These are phyloP conservation scores for Tholera decimalis DNA, from an alignment of 2,888 invertebrate species.

Conservation along the genomic window DNA sequence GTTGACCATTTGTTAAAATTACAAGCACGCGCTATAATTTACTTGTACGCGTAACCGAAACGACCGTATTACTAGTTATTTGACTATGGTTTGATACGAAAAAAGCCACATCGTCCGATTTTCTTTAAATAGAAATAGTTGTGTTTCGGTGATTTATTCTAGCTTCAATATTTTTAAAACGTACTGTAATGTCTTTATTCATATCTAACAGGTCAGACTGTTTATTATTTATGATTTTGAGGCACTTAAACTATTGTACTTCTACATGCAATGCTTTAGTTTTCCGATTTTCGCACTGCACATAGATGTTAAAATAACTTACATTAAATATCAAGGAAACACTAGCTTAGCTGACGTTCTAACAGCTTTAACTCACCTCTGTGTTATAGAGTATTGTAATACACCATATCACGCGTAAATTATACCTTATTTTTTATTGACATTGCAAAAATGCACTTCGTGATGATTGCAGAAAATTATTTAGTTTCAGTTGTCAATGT, in stretches of 20 bases:
- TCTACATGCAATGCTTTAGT: not conserved
- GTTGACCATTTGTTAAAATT: not conserved
- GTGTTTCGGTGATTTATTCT: not conserved
- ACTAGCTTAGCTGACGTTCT: not conserved
- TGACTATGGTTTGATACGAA: slow-evolving; percentile 6
- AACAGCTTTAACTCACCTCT: slow-evolving; percentile 1
- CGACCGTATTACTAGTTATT: not conserved
- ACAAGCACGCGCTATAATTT: no score
- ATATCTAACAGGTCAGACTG: not conserved
- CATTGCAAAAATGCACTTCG: slow-evolving; percentile 26
- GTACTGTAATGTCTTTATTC: not conserved
- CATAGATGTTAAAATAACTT: not conserved
- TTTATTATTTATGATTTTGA: not conserved
- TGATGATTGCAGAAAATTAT: slow-evolving; percentile 9
- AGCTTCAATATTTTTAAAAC: not conserved
- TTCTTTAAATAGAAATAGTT: not conserved
- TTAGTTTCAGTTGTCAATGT: not conserved
- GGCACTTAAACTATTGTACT: not conserved
- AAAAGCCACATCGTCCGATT: slow-evolving; percentile 1
- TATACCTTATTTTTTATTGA: slow-evolving; percentile 11
- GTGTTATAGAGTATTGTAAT: not conserved
- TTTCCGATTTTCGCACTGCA: not conserved
- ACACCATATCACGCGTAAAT: not conserved
- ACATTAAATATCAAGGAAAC: not conserved
- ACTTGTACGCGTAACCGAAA: no score